Evolutionary conservation across 2,888 invertebrate genomes (phyloP), one percentile per base, ranked within the genome.

Genomic region (Drosophila suboccidentalis): DNA sequence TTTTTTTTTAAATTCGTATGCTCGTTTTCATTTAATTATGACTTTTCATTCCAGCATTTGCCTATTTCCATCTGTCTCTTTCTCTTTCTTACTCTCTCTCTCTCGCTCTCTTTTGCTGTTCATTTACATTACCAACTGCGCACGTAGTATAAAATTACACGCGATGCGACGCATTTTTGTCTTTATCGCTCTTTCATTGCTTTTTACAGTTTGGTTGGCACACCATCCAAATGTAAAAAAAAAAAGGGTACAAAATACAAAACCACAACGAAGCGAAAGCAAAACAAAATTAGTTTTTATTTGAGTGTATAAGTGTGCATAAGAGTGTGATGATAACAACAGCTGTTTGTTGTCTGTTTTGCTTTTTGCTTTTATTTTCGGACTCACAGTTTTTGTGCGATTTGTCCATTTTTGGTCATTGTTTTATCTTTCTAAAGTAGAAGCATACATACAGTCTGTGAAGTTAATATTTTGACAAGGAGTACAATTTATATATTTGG

Each of bases 61-160:
- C n/a, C n/a, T n/a, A n/a, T n/a, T n/a, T n/a, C n/a, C n/a, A n/a
- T n/a, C 55, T 47, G 53, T 39, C 53, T 49, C 41, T 29, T 32
- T n/a, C 60, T 13, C 49, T 38, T 22, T 19, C 26, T 22, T 26
- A 22, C 32, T 13, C 60, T 13, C 49, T 38, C 29, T 15, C 26
- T 26, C n/a, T n/a, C 26, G 22, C 50, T 36, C 44, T 57, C 41
- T 44, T 47, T 58, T 39, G 51, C 67, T 57, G 57, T 70, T 75
- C 73, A 80, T 84, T 84, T 84, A 84, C 82, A 83, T 83, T 82
- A 72, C 57, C 73, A 78, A 83, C 82, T 83, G 82, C 86, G 82
- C 83, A 83, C 83, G 75, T 55, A 43, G 55, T 75, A 67, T 73
- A 71, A 66, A 67, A 62, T 79, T 76, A 76, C 76, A 76, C 39